These are phyloP conservation scores for Lonchura striata DNA, from an alignment of 2,113 vertebrate genomes.

Conservation along the genomic window DNA sequence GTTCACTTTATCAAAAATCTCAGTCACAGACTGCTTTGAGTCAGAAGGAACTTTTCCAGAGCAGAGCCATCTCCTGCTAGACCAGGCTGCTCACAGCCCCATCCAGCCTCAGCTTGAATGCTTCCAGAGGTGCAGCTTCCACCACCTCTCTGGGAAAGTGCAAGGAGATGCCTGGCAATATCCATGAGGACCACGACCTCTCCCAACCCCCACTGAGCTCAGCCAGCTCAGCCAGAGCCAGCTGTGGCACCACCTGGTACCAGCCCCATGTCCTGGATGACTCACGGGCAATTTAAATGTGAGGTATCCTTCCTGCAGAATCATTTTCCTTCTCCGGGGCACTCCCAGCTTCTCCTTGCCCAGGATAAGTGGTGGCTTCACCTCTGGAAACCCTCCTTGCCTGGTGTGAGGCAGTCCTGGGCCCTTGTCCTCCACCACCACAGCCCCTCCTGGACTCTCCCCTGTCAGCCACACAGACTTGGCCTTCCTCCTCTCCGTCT, in stretches of 20 bases:
- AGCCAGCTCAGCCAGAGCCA: background rate
- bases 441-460: background rate
- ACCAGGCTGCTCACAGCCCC: background rate
- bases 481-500: background rate
- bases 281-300: background rate
- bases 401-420: background rate
- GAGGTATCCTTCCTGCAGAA: background rate
- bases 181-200: background rate
- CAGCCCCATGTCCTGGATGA: background rate
- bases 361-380: background rate
- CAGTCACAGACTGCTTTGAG: background rate
- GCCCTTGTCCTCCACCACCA: background rate
- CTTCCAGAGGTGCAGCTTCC: background rate
- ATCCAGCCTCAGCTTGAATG: background rate
- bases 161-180: background rate
- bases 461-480: background rate
- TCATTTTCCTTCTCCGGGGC: background rate
- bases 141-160: background rate
- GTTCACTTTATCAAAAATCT: background rate
- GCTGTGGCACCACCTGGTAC: background rate
- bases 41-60: background rate
- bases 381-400: background rate
- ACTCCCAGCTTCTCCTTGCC: background rate
- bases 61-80: background rate
- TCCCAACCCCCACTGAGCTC: background rate